These are phyloP conservation scores for Aphidoletes aphidimyza DNA, from an alignment of 2,888 invertebrate species.

Conservation along the genomic window DNA sequence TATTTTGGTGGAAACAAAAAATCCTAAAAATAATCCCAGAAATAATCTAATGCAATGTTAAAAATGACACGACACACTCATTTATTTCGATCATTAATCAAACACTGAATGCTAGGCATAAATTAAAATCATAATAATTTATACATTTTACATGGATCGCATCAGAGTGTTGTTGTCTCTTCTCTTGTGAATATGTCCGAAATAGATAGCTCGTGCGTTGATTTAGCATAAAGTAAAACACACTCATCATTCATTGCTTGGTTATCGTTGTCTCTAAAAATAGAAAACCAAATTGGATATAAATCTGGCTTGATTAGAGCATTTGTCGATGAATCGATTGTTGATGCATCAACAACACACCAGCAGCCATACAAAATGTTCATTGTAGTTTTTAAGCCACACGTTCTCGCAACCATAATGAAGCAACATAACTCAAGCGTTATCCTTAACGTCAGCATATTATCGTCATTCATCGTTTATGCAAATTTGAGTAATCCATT, in stretches of 20 bases:
- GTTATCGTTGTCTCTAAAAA: background rate
- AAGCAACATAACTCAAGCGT: background rate
- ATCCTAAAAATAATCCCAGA: too few relatives aligned
- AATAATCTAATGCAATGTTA: too few relatives aligned
- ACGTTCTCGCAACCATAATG: background rate
- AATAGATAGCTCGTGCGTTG: background rate
- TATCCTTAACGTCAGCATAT: conserved; percentile 33
- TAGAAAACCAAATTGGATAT: background rate
- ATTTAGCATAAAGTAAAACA: background rate
- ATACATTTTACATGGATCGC: background rate
- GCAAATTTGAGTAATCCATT: conserved; percentile 8
- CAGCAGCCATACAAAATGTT: background rate
- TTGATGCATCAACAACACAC: background rate
- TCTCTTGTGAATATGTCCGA: background rate
- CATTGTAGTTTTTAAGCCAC: background rate
- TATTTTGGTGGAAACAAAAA: too few relatives aligned
- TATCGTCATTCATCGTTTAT: conserved; percentile 47
- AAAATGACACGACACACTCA: background rate
- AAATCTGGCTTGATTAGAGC: background rate
- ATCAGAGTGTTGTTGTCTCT: background rate
- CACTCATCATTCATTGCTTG: background rate
- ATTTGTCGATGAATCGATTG: background rate
- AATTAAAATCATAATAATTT: conserved; percentile 30
- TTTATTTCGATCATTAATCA: conserved; percentile 20
- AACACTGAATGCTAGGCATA: background rate